Conservation (phyloP, 2,797 vertebrate species). For the Hyperoplus lanceolatus region DNA sequence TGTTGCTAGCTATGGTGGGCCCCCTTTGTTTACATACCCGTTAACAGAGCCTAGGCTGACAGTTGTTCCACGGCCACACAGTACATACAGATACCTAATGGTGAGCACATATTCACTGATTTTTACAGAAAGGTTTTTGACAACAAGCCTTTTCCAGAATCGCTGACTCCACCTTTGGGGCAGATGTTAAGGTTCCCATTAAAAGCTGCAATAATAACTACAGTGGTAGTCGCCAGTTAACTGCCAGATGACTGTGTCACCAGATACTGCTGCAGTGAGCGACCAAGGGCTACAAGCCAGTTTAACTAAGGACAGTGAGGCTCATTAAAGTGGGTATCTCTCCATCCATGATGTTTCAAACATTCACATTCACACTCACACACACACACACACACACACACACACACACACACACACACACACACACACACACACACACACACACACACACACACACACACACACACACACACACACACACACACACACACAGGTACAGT, state of each 20-base stretch:
- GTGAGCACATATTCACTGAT: too few species aligned
- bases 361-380: slow-evolving; percentile 16
- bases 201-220: slow-evolving; percentile 66
- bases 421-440: too few species aligned
- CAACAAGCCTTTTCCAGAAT: too few species aligned
- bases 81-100: too few species aligned
- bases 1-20: too few species aligned
- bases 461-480: slow-evolving; percentile 16
- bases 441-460: too few species aligned
- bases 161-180: too few species aligned
- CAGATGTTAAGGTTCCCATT: slow-evolving; percentile 44
- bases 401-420: slow-evolving; percentile 22
- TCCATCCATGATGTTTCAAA: slow-evolving; percentile 19
- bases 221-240: slow-evolving; percentile 66
- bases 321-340: slow-evolving; percentile 61
- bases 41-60: too few species aligned
- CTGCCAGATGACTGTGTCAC: slow-evolving; percentile 68
- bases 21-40: too few species aligned
- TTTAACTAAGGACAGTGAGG: slow-evolving; percentile 64
- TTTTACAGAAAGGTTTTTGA: too few species aligned
- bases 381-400: slow-evolving; percentile 24
- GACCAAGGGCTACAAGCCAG: slow-evolving; percentile 35
- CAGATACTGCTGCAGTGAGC: slow-evolving; percentile 43
- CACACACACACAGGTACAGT: slow-evolving; percentile 27
- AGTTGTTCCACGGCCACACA: too few species aligned